Evolutionary conservation across 1,140 invertebrate genomes (phyloP).

Genomic region (Ceratosolen fusciceps): DNA sequence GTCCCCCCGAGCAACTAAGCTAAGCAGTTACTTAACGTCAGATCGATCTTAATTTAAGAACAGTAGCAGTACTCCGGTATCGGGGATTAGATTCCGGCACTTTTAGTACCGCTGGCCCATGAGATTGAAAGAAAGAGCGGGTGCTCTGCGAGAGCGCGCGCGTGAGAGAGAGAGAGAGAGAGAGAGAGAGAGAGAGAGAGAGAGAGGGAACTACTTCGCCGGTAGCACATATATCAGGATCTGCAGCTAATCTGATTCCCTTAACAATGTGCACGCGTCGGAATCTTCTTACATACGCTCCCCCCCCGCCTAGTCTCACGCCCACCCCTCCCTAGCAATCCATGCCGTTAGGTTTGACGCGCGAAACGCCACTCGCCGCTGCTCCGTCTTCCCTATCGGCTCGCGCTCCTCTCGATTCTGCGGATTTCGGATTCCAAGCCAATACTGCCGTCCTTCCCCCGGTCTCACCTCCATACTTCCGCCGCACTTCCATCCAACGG

Average conservation of each 20-base stretch:
- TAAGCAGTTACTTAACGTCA: slow-evolving; percentile 56
- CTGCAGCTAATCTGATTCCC: slow-evolving; percentile 70
- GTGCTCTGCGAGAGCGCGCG: not conserved
- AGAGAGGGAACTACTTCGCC: slow-evolving; percentile 27
- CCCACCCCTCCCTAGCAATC: too few species aligned
- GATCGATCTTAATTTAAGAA: slow-evolving; percentile 63
- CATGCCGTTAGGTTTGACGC: slow-evolving; percentile 49
- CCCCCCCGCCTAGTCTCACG: slow-evolving; percentile 41
- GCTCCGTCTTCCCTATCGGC: slow-evolving; percentile 38
- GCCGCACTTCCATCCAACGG: too few species aligned
- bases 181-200: too few species aligned
- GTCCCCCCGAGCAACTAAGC: slow-evolving; percentile 6
- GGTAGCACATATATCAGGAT: slow-evolving; percentile 69
- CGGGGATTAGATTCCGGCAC: slow-evolving; percentile 56
- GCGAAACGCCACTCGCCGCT: slow-evolving; percentile 40
- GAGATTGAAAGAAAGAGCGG: slow-evolving; percentile 23
- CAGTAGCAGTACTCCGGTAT: slow-evolving; percentile 55
- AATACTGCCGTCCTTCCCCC: slow-evolving; percentile 55
- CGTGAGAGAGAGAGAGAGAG: not conserved
- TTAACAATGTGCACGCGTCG: slow-evolving; percentile 73
- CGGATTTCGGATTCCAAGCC: slow-evolving; percentile 69
- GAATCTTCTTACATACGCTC: slow-evolving; percentile 69
- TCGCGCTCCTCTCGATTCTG: slow-evolving; percentile 56
- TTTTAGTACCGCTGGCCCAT: slow-evolving; percentile 38
- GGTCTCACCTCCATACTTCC: too few species aligned